These are phyloP conservation scores for Phaonia tiefii DNA, from an alignment of 2,888 invertebrate species.

Conservation along the genomic window DNA sequence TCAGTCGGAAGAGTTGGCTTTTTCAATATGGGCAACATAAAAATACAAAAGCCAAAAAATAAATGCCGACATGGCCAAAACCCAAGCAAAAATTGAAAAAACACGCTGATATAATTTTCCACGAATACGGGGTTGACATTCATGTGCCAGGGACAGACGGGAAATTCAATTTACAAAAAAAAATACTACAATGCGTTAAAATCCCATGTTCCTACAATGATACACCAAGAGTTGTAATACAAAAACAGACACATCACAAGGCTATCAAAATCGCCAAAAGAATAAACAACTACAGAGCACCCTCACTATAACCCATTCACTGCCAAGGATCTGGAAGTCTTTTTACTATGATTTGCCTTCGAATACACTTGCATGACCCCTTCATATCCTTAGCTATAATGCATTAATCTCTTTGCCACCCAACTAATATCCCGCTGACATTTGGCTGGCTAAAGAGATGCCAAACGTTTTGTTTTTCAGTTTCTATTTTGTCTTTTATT, in stretches of 20 bases:
- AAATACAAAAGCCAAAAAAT: no score
- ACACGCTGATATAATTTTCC: constrained; percentile 15
- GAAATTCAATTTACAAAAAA: constrained; percentile 66
- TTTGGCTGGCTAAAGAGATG: no score
- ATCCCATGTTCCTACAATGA: constrained; percentile 57
- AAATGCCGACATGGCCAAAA: no score
- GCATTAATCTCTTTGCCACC: not conserved
- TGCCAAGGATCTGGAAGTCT: no score
- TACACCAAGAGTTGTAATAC: constrained; percentile 57
- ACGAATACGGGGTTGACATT: no score
- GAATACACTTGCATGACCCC: no score
- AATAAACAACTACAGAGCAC: not conserved
- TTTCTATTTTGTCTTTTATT: constrained; percentile 2
- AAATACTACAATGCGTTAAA: constrained; percentile 64
- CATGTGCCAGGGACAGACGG: constrained; percentile 39
- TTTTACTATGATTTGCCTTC: no score
- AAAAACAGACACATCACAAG: not conserved
- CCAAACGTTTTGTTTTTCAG: not conserved
- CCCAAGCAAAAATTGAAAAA: no score
- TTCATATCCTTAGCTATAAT: no score
- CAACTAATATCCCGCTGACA: not conserved
- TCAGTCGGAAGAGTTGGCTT: constrained; percentile 52
- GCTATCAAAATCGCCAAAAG: constrained; percentile 43
- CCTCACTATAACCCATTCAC: not conserved
- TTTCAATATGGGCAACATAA: constrained; percentile 34